Base-by-base conservation (phyloP, 92 coral and sea anemone species). In the Phymanthus crucifer region DNA sequence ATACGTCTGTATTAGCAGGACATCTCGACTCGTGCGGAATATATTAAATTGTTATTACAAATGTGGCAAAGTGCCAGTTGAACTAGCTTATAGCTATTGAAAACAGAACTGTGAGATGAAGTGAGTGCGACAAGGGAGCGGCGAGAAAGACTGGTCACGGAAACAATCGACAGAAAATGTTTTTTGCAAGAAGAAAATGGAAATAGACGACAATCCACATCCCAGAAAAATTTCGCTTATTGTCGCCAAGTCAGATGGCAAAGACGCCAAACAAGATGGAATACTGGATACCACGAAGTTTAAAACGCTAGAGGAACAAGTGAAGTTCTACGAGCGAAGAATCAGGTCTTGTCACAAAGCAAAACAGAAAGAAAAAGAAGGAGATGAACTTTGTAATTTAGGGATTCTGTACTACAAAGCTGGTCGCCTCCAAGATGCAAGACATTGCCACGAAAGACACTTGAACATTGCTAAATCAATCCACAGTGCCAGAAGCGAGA, bases 331-430 rank as follows among this genome's bases (percentile, higher is more conserved):
- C 66, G 92, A 92, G 81, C 75, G 84, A 21, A 83, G 87, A 69
- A 92, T 92, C 40, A 82, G 93, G 54, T 81, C 97, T 4, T 92
- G 79, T 70, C 91, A 71, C 69, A 96, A 96, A 76, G 90, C 94
- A 0, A 96, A 87, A 77, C 91, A 93, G 65, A 83, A 75, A 34
- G 83, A 52, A 9, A 89, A 89, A 70, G 99, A 93, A 75, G 99
- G 92, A 11, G 97, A 96, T 37, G 94, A 94, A 40, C 71, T 91
- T 52, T 90, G 97, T 71, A 94, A 91, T 56, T 70, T 96, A 47
- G 99, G 99, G 46, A 96, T 96, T 75, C 66, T 96, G 38, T 96
- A 93, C 82, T 96, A 90, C 87, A 96, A 96, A 47, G 93, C 93
- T 0, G 84, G 90, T 1, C 88, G 85, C 34, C 82, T 86, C 37